Percentiles rank a stretch among this genome's conserved stretches.
Conservation (phyloP, 2,797 vertebrate genomes). For the Tragopan temminckii region DNA sequence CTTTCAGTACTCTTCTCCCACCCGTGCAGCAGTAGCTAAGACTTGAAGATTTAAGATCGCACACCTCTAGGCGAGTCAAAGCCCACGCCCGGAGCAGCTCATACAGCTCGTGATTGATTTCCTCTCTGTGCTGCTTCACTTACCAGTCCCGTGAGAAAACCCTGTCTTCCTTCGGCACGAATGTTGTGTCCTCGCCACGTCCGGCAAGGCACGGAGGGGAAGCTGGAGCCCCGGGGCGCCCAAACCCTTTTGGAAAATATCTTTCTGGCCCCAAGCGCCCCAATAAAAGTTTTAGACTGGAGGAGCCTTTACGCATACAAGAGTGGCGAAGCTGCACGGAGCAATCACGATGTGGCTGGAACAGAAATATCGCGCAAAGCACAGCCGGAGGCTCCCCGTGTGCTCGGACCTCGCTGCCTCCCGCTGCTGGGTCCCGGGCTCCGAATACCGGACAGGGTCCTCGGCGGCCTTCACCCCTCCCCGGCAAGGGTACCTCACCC, state of each 20-base stretch:
- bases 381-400: fast-evolving
- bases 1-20: conserved; percentile 39
- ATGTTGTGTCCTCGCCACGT: not conserved
- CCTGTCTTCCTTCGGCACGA: not conserved
- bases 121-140: not conserved
- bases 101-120: conserved; percentile 55
- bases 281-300: not conserved
- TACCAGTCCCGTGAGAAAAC: not conserved
- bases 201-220: not conserved
- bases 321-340: not conserved
- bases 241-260: not conserved
- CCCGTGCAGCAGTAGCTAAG: conserved; percentile 32
- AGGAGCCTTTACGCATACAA: not conserved
- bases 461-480: too few species aligned
- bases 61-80: conserved; percentile 41
- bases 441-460: too few species aligned
- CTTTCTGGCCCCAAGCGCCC: not conserved
- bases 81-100: not conserved
- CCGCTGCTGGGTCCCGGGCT: fast-evolving
- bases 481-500: not conserved
- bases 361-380: not conserved
- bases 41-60: conserved; percentile 45
- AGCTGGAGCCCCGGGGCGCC: not conserved
- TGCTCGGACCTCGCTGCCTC: fast-evolving
- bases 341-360: not conserved